Percentiles rank a stretch among this genome's conserved stretches.
These are phyloP conservation scores for Epirrhoe alternata DNA, from an alignment of 2,888 invertebrate genomes.

Conservation along the genomic window DNA sequence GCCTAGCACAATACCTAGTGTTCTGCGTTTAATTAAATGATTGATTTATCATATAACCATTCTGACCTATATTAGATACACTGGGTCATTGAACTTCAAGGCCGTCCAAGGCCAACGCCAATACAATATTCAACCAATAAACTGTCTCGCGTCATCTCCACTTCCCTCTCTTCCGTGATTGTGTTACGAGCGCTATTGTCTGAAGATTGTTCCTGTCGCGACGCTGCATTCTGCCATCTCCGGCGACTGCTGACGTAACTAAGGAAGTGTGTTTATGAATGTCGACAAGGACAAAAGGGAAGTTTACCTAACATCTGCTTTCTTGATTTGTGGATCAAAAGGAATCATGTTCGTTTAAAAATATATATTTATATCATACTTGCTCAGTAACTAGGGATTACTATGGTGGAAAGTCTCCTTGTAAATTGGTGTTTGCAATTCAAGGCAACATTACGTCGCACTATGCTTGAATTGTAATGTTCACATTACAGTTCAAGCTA, in stretches of 20 bases:
- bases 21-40: not conserved
- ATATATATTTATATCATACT: too few relatives aligned
- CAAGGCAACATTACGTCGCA: too few relatives aligned
- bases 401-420: too few relatives aligned
- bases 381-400: too few relatives aligned
- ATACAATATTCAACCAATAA: constrained; percentile 33
- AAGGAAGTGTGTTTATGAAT: constrained; percentile 4
- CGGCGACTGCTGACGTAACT: constrained; percentile 11
- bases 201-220: constrained; percentile 26
- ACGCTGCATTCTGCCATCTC: constrained; percentile 21
- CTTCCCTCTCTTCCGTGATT: constrained; percentile 27
- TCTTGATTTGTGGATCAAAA: not conserved
- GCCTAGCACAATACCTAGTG: not conserved
- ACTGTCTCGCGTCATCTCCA: constrained; percentile 24
- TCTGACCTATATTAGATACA: constrained; percentile 12
- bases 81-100: constrained; percentile 25
- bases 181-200: constrained; percentile 30
- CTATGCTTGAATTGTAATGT: too few relatives aligned
- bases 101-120: constrained; percentile 27
- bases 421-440: too few relatives aligned
- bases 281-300: not conserved
- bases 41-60: not conserved
- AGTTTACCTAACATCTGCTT: not conserved
- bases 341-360: too few relatives aligned
- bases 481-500: too few relatives aligned